phyloP scores from a whole-genome alignment of 2,797 vertebrate species.

The Meriones psammophilus region DNA sequence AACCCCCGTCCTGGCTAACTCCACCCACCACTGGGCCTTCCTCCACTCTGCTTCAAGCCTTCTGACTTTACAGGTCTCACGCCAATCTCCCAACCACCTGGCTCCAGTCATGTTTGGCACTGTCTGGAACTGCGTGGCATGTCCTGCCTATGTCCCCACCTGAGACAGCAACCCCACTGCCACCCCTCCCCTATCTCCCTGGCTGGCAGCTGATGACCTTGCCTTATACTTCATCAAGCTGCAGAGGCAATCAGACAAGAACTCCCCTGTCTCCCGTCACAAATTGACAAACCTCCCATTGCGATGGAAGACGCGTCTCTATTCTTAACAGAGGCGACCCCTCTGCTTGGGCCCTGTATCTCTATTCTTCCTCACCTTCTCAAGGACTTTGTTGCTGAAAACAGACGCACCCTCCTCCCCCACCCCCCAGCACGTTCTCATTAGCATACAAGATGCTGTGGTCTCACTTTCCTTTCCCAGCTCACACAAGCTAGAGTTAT shows the following conservation, averaged over 20 bases:
- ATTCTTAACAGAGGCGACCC: conserved; percentile 59
- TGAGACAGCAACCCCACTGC: neutral
- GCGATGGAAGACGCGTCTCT: conserved; percentile 53
- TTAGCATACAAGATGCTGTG: conserved; percentile 69
- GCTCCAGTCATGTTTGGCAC: neutral
- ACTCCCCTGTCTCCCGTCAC: conserved; percentile 53
- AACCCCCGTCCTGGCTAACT: neutral
- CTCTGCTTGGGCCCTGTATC: neutral
- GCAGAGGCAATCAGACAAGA: conserved; percentile 72
- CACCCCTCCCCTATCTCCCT: neutral
- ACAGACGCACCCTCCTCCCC: neutral
- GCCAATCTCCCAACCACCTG: neutral
- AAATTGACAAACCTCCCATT: conserved; percentile 69
- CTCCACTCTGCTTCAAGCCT: neutral
- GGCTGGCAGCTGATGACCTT: conserved; percentile 59
- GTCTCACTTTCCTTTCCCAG: conserved; percentile 45
- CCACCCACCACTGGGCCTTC: neutral
- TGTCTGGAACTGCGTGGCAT: neutral
- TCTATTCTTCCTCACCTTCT: conserved; percentile 67
- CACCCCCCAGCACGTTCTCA: conserved; percentile 59
- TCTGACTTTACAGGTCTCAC: neutral
- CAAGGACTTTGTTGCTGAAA: conserved; percentile 74
- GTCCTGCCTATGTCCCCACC: neutral
- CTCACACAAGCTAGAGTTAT: neutral
- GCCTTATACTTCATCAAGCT: conserved; percentile 58